Conservation (phyloP, 2,888 invertebrate genomes). For the Aleiodes leptofemur region DNA sequence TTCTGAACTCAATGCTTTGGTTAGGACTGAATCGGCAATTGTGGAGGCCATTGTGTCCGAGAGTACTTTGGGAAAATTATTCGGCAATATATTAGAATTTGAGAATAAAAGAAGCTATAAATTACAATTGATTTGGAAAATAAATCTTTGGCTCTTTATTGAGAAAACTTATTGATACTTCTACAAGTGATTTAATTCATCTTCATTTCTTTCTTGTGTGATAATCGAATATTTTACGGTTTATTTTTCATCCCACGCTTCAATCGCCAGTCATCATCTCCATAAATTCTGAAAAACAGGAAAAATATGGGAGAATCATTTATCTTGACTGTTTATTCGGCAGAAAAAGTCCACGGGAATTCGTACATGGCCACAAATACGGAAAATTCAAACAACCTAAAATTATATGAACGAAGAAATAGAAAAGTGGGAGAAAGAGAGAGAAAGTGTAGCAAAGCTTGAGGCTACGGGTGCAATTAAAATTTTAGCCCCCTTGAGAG, state of each 20-base stretch:
- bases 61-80: conserved; percentile 7
- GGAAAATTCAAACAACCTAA: conserved; percentile 4
- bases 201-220: background rate
- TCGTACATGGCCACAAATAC: conserved; percentile 12
- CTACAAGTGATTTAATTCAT: background rate
- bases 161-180: too few relatives aligned
- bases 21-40: conserved; percentile 9
- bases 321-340: background rate
- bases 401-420: conserved; percentile 7
- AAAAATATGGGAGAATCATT: conserved; percentile 39
- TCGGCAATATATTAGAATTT: background rate
- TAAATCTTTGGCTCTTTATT: too few relatives aligned
- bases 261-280: conserved; percentile 89
- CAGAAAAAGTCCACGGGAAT: background rate
- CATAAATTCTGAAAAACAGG: conserved; percentile 83
- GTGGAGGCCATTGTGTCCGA: conserved; percentile 25
- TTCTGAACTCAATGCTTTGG: conserved; percentile 9
- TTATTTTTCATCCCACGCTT: conserved; percentile 48
- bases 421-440: conserved; percentile 18
- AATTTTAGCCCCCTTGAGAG: conserved; percentile 49
- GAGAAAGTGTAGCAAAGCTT: conserved; percentile 30
- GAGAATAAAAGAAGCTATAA: background rate
- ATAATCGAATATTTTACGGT: background rate
- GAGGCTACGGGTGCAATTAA: conserved; percentile 54
- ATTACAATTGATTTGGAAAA: conserved; percentile 8